Conservation (phyloP, 2,797 vertebrate species). For the Cyclura pinguis region DNA sequence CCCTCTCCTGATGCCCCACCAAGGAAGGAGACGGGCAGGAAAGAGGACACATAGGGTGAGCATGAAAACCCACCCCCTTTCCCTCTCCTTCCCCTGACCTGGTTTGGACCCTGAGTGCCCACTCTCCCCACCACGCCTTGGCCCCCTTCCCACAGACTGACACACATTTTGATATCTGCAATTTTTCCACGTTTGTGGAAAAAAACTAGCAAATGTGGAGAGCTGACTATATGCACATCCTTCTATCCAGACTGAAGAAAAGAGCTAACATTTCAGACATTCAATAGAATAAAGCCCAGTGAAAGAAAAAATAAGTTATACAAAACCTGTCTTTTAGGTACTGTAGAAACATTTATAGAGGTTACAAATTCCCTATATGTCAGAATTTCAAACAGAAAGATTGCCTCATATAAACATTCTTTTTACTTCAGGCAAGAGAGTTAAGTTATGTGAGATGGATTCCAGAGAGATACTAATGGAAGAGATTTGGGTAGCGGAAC, state of each 20-base stretch:
- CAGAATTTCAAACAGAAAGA: slow-evolving; percentile 2
- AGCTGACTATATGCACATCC: neutral
- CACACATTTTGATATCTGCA: no score
- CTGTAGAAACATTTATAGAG: neutral
- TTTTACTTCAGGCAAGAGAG: neutral
- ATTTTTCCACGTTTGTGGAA: no score
- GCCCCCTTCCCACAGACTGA: no score
- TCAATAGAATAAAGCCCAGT: neutral
- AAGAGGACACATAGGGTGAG: no score
- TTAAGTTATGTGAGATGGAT: neutral
- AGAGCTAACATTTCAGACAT: neutral
- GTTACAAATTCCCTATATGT: neutral
- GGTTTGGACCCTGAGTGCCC: no score
- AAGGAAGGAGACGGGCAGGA: no score
- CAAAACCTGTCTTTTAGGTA: neutral
- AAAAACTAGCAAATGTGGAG: no score
- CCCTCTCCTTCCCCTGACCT: no score
- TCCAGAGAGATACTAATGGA: neutral
- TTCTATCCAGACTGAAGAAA: neutral
- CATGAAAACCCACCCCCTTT: no score
- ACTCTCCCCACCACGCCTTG: no score
- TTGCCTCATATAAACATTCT: neutral
- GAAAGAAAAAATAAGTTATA: neutral
- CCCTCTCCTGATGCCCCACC: no score
- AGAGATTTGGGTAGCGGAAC: neutral